These are phyloP conservation scores for Diploscapter pachys DNA, from an alignment of 1,140 invertebrate species.

Conservation along the genomic window DNA sequence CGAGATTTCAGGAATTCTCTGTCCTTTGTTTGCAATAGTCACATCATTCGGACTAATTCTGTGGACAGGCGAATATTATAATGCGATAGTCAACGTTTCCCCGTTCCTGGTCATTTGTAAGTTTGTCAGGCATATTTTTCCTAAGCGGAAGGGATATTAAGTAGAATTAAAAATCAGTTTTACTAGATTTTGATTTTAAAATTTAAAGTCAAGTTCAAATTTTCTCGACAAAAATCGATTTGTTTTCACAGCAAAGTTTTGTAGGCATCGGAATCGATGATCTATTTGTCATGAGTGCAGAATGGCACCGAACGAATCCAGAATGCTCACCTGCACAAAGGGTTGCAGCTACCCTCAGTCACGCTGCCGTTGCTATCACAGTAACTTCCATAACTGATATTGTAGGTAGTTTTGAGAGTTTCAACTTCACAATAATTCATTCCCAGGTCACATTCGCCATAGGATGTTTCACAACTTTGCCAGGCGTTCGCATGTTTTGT, in stretches of 20 bases:
- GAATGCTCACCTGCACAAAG: constrained; percentile 38
- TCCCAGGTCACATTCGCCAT: constrained; percentile 62
- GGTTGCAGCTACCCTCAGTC: constrained; percentile 59
- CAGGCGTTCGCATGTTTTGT: constrained; percentile 62
- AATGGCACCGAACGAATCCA: constrained; percentile 59
- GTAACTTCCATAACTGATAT: constrained; percentile 65
- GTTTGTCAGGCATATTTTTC: constrained; percentile 46
- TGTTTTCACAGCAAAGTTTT: neutral
- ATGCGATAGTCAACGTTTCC: constrained; percentile 86
- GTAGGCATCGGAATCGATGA: constrained; percentile 64
- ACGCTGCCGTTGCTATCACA: constrained; percentile 63
- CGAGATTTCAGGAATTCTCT: constrained; percentile 69
- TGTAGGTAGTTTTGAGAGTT: constrained; percentile 31
- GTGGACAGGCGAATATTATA: constrained; percentile 84
- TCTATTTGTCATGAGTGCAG: constrained; percentile 64
- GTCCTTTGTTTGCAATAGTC: constrained; percentile 80
- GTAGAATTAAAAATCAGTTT: no score
- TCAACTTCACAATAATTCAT: neutral
- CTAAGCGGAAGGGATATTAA: no score
- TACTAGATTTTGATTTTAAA: no score
- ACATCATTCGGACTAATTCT: constrained; percentile 85
- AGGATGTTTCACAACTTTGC: constrained; percentile 61
- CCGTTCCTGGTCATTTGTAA: constrained; percentile 92
- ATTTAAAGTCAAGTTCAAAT: no score
- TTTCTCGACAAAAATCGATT: no score